These are phyloP conservation scores for Muntiacus reevesi DNA, from an alignment of 2,113 vertebrate species.

Conservation along the genomic window DNA sequence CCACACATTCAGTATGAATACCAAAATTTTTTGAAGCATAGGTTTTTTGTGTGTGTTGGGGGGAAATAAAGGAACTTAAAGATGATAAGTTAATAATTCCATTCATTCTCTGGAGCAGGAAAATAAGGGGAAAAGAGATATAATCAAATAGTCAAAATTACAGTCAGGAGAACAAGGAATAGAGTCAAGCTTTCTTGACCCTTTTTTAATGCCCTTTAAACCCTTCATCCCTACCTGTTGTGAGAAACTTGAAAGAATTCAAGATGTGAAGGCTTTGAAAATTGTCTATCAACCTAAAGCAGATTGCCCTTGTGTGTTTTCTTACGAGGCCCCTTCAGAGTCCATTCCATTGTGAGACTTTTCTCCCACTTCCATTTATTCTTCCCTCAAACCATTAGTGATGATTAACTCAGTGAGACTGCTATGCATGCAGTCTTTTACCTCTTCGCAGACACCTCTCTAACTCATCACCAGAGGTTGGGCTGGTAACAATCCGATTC, in stretches of 20 bases:
- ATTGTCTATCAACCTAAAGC: background rate
- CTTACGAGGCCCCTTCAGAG: background rate
- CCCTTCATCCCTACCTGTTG: background rate
- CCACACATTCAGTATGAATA: background rate
- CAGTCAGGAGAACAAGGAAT: background rate
- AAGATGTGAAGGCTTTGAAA: background rate
- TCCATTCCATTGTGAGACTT: background rate
- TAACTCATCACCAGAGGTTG: background rate
- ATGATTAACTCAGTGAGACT: background rate
- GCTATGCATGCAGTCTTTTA: background rate
- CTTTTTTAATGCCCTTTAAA: background rate
- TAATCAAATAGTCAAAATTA: background rate
- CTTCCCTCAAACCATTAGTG: background rate
- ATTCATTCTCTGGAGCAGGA: background rate
- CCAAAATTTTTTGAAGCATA: background rate
- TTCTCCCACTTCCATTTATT: background rate
- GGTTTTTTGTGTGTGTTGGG: background rate
- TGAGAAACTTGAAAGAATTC: background rate
- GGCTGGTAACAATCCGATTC: background rate
- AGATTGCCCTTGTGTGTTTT: background rate
- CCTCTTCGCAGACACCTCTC: background rate
- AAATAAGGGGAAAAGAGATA: background rate
- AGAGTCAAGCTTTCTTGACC: background rate
- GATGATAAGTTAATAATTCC: background rate
- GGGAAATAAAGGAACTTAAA: background rate